Percentiles rank a stretch among this genome's conserved stretches.
These are phyloP conservation scores for Zelostemma sp. DNA, from an alignment of 1,140 invertebrate genomes.

Conservation along the genomic window DNA sequence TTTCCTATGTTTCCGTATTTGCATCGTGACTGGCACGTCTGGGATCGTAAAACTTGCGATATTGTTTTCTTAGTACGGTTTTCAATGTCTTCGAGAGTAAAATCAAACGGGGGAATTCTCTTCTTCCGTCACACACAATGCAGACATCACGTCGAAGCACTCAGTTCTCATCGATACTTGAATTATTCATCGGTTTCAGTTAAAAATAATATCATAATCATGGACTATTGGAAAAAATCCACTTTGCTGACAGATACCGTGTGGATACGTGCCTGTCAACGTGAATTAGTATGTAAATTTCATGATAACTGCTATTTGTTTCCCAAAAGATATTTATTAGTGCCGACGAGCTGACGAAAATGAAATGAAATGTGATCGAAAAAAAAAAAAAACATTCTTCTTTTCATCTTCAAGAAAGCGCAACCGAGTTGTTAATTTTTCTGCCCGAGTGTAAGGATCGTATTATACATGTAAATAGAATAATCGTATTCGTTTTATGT, in stretches of 20 bases:
- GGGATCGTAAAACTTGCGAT: too few species aligned
- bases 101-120: neutral
- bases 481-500: neutral
- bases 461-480: constrained; percentile 3
- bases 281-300: too few species aligned
- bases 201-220: neutral
- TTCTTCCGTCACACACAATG: neutral
- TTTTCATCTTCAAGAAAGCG: neutral
- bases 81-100: too few species aligned
- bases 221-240: too few species aligned
- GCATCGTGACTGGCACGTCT: too few species aligned
- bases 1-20: too few species aligned
- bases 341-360: neutral
- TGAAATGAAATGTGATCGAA: neutral
- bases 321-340: neutral
- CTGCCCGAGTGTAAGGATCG: neutral
- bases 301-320: neutral
- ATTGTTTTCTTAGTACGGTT: too few species aligned
- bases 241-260: constrained; percentile 1
- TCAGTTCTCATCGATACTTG: neutral
- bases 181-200: neutral
- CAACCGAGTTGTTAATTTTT: neutral
- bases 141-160: neutral
- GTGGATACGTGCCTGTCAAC: too few species aligned
- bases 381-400: neutral